Percentiles rank a stretch among this genome's conserved stretches.
Evolutionary conservation across 2,797 vertebrate genomes (phyloP).

Genomic region (Melanotaenia pygmaea): DNA sequence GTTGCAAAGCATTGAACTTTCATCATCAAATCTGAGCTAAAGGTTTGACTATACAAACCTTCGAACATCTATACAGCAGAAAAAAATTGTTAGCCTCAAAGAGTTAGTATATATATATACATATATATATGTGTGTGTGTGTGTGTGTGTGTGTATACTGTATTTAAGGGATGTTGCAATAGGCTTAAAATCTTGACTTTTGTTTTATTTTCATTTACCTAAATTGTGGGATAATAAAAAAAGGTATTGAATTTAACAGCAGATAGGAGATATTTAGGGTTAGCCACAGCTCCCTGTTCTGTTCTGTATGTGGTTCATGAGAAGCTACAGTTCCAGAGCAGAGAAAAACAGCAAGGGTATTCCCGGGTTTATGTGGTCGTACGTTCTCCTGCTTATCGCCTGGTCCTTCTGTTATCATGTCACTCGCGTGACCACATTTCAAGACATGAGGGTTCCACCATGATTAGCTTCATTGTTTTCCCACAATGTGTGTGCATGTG

Average conservation of each 20-base stretch:
- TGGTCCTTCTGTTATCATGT: constrained; percentile 54
- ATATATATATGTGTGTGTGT: too few species aligned
- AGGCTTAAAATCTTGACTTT: background rate
- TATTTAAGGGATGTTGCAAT: background rate
- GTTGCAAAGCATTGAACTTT: background rate
- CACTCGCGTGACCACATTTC: constrained; percentile 69
- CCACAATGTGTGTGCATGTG: constrained; percentile 26
- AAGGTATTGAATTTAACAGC: constrained; percentile 3
- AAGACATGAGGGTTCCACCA: constrained; percentile 60
- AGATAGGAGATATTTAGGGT: constrained; percentile 4
- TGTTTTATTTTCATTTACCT: background rate
- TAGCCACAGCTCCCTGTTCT: constrained; percentile 1
- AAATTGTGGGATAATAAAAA: constrained; percentile 14
- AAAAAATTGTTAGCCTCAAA: too few species aligned
- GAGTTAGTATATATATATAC: too few species aligned
- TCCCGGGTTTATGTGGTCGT: constrained; percentile 28
- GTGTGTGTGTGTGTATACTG: too few species aligned
- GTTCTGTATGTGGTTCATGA: constrained; percentile 5
- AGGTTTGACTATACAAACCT: background rate
- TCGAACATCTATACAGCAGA: constrained; percentile 4
- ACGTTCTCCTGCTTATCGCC: constrained; percentile 51
- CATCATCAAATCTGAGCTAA: background rate
- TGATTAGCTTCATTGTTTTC: constrained; percentile 74
- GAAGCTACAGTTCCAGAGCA: constrained; percentile 20
- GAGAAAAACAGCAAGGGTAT: constrained; percentile 6